A percentile compares a stretch with the other conserved stretches of the same genome.
phyloP scores from a whole-genome alignment of 2,113 vertebrate species.

The Pipa parva region DNA sequence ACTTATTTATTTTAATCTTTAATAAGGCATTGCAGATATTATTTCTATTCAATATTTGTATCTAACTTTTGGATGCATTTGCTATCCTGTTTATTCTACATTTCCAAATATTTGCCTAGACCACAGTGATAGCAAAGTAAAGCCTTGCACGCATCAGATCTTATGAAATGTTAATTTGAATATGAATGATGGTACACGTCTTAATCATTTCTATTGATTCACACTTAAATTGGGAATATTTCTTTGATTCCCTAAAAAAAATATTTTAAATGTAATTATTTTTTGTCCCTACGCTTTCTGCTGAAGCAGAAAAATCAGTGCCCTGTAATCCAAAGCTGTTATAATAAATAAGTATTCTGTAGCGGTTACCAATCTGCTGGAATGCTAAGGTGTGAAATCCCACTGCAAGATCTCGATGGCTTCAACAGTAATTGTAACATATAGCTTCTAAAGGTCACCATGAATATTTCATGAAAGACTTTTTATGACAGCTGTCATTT shows the following conservation, averaged over 20 bases:
- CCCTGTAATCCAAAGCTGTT: slow-evolving; percentile 13
- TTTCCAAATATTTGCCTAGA: no score
- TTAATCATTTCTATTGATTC: no score
- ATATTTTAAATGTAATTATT: neutral
- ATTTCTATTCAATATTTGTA: no score
- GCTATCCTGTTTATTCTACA: no score
- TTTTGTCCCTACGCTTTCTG: neutral
- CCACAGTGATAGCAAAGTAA: no score
- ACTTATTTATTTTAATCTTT: no score
- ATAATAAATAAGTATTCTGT: slow-evolving; percentile 26
- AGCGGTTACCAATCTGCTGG: slow-evolving; percentile 49
- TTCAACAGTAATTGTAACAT: slow-evolving; percentile 49
- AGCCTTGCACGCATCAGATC: no score
- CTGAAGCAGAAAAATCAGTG: slow-evolving; percentile 9
- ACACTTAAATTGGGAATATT: no score
- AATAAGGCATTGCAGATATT: no score
- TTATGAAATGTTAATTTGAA: no score
- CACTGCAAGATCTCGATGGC: slow-evolving; percentile 38
- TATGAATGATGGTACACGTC: no score
- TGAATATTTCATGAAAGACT: slow-evolving; percentile 49
- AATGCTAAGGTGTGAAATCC: slow-evolving; percentile 43
- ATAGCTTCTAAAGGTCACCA: slow-evolving; percentile 52
- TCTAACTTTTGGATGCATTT: no score
- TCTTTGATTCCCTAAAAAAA: neutral
- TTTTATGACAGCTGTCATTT: slow-evolving; percentile 57